Percentiles rank a stretch among this genome's conserved stretches.
Evolutionary conservation across 2,888 invertebrate genomes (phyloP).

Genomic region (Rhagonycha lutea): DNA sequence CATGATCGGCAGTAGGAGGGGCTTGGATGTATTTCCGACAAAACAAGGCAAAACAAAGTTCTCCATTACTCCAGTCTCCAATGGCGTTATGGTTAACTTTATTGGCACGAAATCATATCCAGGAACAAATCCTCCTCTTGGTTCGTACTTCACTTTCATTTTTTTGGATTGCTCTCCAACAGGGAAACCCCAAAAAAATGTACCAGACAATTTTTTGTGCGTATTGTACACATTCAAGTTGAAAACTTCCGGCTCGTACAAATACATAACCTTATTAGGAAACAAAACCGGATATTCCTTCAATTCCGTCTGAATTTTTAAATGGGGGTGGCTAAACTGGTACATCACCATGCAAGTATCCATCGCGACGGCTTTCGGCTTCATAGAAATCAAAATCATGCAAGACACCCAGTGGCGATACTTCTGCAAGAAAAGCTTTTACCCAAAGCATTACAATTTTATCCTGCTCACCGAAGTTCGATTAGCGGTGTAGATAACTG

Average conservation of each 20-base stretch:
- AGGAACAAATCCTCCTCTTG: conserved; percentile 43
- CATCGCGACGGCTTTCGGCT: conserved; percentile 10
- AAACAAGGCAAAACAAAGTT: conserved; percentile 51
- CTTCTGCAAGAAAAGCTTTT: conserved; percentile 14
- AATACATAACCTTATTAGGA: conserved; percentile 44
- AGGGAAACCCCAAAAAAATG: conserved; percentile 33
- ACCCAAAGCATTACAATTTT: background rate
- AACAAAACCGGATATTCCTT: conserved; percentile 43
- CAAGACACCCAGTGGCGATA: conserved; percentile 30
- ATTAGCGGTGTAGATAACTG: background rate
- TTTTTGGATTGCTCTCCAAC: conserved; percentile 44
- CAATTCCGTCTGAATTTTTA: conserved; percentile 40
- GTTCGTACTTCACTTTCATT: conserved; percentile 43
- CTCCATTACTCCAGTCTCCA: conserved; percentile 48
- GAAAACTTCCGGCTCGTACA: conserved; percentile 39
- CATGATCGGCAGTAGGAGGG: conserved; percentile 46
- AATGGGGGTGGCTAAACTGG: conserved; percentile 40
- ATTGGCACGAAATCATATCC: conserved; percentile 31
- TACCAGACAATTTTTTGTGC: conserved; percentile 19
- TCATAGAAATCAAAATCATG: conserved; percentile 27
- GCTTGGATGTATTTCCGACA: conserved; percentile 41
- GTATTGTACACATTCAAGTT: conserved; percentile 47
- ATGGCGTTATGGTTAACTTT: conserved; percentile 43
- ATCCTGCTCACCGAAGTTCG: background rate
- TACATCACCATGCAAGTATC: conserved; percentile 42